These are phyloP conservation scores for Callipepla californica DNA, from an alignment of 2,113 vertebrate species.

Conservation along the genomic window DNA sequence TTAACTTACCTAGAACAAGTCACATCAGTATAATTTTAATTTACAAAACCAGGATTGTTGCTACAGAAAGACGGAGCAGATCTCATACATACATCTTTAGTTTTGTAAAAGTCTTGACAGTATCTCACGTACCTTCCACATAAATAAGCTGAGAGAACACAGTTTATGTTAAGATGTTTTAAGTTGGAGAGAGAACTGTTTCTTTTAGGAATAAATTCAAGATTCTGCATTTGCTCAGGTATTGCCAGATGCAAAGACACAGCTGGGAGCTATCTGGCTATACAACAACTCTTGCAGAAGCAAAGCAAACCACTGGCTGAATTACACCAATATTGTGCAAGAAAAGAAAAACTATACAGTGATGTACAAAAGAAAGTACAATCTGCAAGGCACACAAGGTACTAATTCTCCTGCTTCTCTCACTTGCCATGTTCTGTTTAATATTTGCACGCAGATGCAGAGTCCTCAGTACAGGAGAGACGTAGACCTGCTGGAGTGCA, in stretches of 20 bases:
- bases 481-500: too few species aligned
- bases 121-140: neutral
- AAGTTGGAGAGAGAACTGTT: neutral
- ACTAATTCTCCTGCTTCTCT: neutral
- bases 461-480: too few species aligned
- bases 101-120: neutral
- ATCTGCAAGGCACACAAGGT: neutral
- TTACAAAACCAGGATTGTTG: neutral
- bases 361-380: neutral
- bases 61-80: neutral
- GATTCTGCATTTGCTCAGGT: neutral
- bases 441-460: neutral
- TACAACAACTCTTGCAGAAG: neutral
- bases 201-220: neutral
- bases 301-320: neutral
- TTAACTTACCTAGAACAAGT: neutral
- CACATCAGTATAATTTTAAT: neutral
- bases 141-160: neutral
- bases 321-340: neutral
- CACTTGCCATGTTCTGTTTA: neutral
- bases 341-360: neutral
- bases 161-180: neutral
- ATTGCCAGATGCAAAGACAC: neutral
- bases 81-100: fast-evolving
- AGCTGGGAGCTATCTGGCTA: neutral